Base-by-base conservation (phyloP, 2,797 vertebrate genomes). In the Poecilia picta region DNA sequence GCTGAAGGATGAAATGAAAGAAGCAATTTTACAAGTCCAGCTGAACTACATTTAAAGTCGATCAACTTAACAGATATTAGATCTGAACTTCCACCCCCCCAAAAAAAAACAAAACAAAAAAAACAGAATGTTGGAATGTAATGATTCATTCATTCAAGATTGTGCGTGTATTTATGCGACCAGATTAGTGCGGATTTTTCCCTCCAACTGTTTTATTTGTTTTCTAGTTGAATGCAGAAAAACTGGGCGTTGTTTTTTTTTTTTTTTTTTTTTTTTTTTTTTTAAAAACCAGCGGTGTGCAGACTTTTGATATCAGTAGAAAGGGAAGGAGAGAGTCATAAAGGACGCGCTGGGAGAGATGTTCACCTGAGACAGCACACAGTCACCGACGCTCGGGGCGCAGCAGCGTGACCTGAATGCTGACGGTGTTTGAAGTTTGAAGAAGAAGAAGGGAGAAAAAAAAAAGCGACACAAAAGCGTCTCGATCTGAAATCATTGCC, bases 261-360 rank as follows among this genome's bases (percentile, higher is more conserved):
- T 23, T 20, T 2, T 18, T 47, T 47, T 47, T 18, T 57, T 6
- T 18, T 47, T 18, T 5, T 49, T 20, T 20, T 2, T 18, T 47
- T 47, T 47, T 18, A n/a, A n/a, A 8, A 8, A 25, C 64, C 25
- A 28, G 13, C 23, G 43, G 41, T 18, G 68, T 71, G 25, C 43
- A 45, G n/a, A 71, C 68, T 71, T 16, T 71, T 71, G 41, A 71
- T 45, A 71, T 68, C 28, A 83, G 85, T 88, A 88, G 88, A 91
- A 88, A 89, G 88, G 83, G 87, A 89, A 28, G 68, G 89, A 87
- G 91, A 80, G 89, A 88, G 91, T 93, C 92, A 92, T 90, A 87
- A 92, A 93, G 93, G 93, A 94, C 94, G 88, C 86, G n/a, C 86
- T 89, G 89, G 89, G 94, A 93, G 93, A 93, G 92, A 94, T 18